Conservation (phyloP, 2,113 vertebrate genomes). For the Oreochromis niloticus region DNA sequence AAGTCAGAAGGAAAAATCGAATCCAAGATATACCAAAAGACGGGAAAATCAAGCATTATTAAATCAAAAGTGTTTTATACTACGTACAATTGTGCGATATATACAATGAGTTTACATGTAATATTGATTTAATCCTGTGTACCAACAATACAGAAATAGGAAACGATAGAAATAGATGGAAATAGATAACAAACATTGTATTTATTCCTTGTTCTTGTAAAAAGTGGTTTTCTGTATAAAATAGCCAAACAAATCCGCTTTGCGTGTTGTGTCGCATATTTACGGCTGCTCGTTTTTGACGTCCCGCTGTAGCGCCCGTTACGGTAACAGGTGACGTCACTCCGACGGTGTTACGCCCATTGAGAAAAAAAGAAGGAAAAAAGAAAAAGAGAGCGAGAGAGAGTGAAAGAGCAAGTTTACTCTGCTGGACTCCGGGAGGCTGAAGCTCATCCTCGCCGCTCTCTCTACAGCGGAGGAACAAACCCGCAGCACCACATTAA, state of each 20-base stretch:
- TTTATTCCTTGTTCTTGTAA: not conserved
- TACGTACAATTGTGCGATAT: not conserved
- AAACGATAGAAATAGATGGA: not conserved
- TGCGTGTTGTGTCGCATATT: not conserved
- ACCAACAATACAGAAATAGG: not conserved
- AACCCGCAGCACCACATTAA: not conserved
- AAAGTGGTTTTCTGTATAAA: not conserved
- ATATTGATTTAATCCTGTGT: not conserved
- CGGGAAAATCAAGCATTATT: not conserved
- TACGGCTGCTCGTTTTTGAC: not conserved
- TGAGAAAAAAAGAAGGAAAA: not conserved
- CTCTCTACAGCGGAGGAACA: not conserved
- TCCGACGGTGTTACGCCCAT: not conserved
- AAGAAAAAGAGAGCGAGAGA: not conserved
- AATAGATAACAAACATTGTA: not conserved
- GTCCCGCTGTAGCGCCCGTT: not conserved
- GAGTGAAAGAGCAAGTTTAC: not conserved
- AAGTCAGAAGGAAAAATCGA: not conserved
- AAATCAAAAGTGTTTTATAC: not conserved
- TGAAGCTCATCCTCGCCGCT: not conserved
- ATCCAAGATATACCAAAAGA: not conserved
- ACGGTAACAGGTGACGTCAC: slow-evolving; percentile 32
- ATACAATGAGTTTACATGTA: not conserved
- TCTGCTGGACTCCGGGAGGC: not conserved
- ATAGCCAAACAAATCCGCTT: not conserved